phyloP scores from a whole-genome alignment of 2,797 vertebrate genomes.

The Danio albolineatus region DNA sequence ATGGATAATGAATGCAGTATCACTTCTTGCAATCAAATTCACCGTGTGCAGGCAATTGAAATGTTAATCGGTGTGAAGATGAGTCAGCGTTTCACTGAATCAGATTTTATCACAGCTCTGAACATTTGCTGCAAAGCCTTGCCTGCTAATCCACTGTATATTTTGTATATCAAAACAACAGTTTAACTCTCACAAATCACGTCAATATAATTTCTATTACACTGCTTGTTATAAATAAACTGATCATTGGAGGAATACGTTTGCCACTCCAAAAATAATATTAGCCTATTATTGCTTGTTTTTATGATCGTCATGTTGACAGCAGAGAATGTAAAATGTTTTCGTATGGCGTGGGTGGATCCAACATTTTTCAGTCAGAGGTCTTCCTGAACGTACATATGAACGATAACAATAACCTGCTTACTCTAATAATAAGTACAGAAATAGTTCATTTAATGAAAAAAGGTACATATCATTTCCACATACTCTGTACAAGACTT shows the following conservation, averaged over 20 bases:
- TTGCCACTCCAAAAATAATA: background rate
- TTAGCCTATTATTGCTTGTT: slow-evolving; percentile 9
- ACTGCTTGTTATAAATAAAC: background rate
- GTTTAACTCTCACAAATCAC: background rate
- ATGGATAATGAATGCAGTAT: background rate
- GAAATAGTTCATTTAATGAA: background rate
- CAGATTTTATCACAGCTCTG: background rate
- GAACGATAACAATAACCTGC: background rate
- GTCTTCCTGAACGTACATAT: slow-evolving; percentile 34
- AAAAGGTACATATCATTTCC: background rate
- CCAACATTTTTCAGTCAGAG: slow-evolving; percentile 4
- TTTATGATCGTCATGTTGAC: background rate
- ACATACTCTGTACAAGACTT: background rate
- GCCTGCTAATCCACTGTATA: background rate
- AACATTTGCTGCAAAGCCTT: background rate
- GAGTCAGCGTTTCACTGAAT: background rate
- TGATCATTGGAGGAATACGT: background rate
- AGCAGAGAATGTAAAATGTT: slow-evolving; percentile 11
- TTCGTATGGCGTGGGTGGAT: background rate
- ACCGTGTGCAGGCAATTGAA: background rate
- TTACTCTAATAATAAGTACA: background rate
- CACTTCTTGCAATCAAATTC: slow-evolving; percentile 9
- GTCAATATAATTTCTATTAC: background rate
- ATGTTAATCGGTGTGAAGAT: slow-evolving; percentile 8
- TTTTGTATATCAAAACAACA: background rate